These are phyloP conservation scores for Trogon melanurus DNA, from an alignment of 2,113 vertebrate species.

Conservation along the genomic window DNA sequence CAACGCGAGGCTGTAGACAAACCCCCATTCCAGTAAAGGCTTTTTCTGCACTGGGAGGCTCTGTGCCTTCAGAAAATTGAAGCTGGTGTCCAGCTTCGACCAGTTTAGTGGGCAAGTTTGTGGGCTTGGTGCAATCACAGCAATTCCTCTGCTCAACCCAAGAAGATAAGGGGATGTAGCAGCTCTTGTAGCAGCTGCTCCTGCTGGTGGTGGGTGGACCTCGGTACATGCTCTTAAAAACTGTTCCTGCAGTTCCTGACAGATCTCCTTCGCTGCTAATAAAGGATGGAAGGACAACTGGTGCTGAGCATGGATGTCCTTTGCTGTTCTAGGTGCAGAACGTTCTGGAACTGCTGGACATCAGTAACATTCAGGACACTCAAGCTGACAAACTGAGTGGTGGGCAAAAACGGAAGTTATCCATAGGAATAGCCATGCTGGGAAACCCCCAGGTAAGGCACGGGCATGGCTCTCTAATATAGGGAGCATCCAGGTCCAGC, in stretches of 20 bases:
- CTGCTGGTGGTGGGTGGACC: background rate
- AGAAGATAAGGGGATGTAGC: background rate
- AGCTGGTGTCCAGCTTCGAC: background rate
- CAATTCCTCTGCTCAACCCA: background rate
- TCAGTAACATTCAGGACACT: conserved; percentile 82
- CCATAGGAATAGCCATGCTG: conserved; percentile 87
- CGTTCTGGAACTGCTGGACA: conserved; percentile 83
- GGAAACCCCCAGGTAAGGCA: conserved; percentile 86
- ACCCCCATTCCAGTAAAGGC: fast-evolving
- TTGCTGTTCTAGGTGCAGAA: conserved; percentile 78
- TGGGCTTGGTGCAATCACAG: background rate
- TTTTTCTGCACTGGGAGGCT: background rate
- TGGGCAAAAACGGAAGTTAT: conserved; percentile 89
- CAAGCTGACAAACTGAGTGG: conserved; percentile 87
- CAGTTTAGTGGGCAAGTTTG: background rate
- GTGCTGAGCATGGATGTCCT: background rate
- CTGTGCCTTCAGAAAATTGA: background rate
- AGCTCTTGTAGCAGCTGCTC: background rate
- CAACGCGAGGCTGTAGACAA: background rate
- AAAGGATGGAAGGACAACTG: background rate
- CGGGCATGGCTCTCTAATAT: fast-evolving
- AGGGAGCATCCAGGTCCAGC: background rate
- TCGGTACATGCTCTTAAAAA: background rate
- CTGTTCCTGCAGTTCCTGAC: background rate
- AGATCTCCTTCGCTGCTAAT: background rate